A percentile compares a stretch with the other conserved stretches of the same genome.
phyloP scores from a whole-genome alignment of 2,888 invertebrate species.

The Dicyrtomina minuta region DNA sequence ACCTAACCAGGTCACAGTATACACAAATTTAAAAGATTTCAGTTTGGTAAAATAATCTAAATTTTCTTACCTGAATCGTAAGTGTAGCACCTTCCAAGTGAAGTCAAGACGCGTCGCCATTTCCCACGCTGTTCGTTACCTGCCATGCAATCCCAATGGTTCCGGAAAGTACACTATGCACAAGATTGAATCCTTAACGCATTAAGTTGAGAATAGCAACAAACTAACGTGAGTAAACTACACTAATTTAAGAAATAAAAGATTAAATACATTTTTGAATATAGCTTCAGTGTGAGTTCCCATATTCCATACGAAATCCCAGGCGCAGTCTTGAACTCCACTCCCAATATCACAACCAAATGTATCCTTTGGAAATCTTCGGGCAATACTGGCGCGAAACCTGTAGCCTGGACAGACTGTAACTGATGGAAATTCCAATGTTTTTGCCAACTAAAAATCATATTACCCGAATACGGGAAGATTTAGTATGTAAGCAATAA shows the following conservation, averaged over 20 bases:
- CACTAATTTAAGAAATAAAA: too few relatives aligned
- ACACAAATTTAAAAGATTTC: background rate
- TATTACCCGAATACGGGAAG: too few relatives aligned
- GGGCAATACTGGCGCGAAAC: slow-evolving; percentile 23
- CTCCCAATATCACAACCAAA: slow-evolving; percentile 32
- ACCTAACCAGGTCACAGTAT: background rate
- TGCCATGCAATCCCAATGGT: too few relatives aligned
- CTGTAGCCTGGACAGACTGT: slow-evolving; percentile 40
- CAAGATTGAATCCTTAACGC: too few relatives aligned
- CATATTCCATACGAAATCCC: slow-evolving; percentile 37
- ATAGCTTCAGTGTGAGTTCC: slow-evolving; percentile 37
- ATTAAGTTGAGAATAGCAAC: background rate
- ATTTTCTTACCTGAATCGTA: slow-evolving; percentile 28
- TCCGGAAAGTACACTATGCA: too few relatives aligned
- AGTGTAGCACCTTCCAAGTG: slow-evolving; percentile 40
- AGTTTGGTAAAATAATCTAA: slow-evolving; percentile 16
- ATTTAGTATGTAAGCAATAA: too few relatives aligned
- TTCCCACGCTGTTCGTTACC: slow-evolving; percentile 36
- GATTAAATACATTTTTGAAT: too few relatives aligned
- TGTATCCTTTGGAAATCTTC: slow-evolving; percentile 19
- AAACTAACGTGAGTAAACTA: background rate
- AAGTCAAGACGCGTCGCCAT: slow-evolving; percentile 35
- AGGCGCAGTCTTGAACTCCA: slow-evolving; percentile 23
- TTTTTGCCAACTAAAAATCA: slow-evolving; percentile 27
- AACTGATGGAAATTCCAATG: slow-evolving; percentile 34